Conservation (phyloP, 2,113 vertebrate species). For the Microtus montanus region DNA sequence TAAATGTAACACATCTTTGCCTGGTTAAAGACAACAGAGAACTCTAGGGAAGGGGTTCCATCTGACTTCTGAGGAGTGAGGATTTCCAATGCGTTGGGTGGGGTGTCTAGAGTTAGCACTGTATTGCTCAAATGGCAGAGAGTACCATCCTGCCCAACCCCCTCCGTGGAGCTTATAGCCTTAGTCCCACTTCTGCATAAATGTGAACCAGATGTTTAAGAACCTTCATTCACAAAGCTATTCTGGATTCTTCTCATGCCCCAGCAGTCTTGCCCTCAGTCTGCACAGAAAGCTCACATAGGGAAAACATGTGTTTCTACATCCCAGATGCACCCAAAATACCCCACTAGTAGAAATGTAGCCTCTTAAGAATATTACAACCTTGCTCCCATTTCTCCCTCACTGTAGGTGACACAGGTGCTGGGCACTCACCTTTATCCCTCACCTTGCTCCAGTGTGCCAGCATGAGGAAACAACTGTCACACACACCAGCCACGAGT, state of each 20-base stretch:
- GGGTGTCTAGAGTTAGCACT: neutral
- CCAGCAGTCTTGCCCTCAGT: neutral
- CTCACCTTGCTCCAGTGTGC: too few species aligned
- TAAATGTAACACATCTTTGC: neutral
- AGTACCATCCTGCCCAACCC: neutral
- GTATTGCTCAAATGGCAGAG: neutral
- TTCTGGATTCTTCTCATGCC: neutral
- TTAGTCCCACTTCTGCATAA: neutral
- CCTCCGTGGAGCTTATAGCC: fast-evolving
- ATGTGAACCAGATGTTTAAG: neutral
- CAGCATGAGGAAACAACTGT: neutral
- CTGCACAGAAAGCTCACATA: neutral
- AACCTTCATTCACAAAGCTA: neutral
- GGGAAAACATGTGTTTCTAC: neutral
- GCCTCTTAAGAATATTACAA: neutral
- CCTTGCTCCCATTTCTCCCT: neutral
- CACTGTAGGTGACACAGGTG: neutral
- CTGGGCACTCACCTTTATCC: neutral
- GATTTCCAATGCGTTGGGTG: neutral
- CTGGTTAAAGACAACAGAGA: neutral
- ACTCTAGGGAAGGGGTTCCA: neutral
- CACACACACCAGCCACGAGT: neutral
- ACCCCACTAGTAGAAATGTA: neutral
- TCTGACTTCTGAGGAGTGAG: neutral
- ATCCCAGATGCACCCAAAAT: neutral